Base-by-base conservation (phyloP, 2,113 vertebrate species). In the Oncorhynchus kisutch region DNA sequence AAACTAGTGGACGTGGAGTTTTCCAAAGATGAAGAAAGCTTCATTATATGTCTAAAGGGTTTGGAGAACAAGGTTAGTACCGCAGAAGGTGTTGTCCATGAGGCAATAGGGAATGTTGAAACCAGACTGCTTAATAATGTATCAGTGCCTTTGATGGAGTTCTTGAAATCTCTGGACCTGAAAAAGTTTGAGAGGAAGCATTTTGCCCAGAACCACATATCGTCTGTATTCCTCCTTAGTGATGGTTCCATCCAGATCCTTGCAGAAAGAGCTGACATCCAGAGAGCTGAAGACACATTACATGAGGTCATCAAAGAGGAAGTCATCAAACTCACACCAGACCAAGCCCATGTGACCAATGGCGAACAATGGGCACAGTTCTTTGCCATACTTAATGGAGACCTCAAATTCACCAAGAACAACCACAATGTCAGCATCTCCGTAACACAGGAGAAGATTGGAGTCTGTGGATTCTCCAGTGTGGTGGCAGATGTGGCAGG, bases 131-230 rank as follows among this genome's bases (percentile, higher is more conserved):
- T 87, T 34, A 49, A 81, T 59, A 49, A 81, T 59, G 67, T 82
- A 3, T 87, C 88, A 11, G 20, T 20, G 12, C 25, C 73, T 71
- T 20, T 80, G 2, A 5, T 27, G 16, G 27, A 84, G 20, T 89
- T 91, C 70, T 49, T 89, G 1, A 82, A 76, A 45, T 73, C 74
- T 0, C 48, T 86, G 12, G 88, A 88, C 48, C 76, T 89, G 9
- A 72, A 83, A 22, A 79, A 81, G 59, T 77, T 91, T 75, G 82
- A 84, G 64, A 73, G 57, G 59, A 71, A 78, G 48, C 77, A 88
- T 60, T 87, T 88, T 71, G 20, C 70, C 48, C 68, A 54, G 27
- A 78, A 71, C 27, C 27, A 81, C 18, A 87, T 88, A 22, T 70
- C 62, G 29, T 84, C 87, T 68, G 76, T 70, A 29, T 67, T 89